A percentile compares a stretch with the other conserved stretches of the same genome.
Evolutionary conservation across 1,140 invertebrate species (phyloP).

Genomic region (Drosophila grimshawi): DNA sequence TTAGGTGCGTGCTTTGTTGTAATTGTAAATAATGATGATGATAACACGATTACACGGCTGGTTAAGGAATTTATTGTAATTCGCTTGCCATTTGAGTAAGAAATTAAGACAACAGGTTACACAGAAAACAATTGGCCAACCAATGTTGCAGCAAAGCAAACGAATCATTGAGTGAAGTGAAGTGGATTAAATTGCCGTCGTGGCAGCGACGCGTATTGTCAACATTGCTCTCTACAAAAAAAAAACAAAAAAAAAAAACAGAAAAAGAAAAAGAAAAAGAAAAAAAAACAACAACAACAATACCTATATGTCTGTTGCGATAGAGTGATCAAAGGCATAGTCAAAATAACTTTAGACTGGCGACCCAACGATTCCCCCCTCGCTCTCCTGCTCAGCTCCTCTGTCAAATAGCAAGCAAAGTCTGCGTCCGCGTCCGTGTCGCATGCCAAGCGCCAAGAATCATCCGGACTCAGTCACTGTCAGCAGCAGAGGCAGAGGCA

Average conservation of each 20-base stretch:
- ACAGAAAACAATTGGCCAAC: slow-evolving; percentile 34
- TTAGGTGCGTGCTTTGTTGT: slow-evolving; percentile 39
- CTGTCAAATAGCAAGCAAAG: slow-evolving; percentile 5
- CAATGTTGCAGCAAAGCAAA: neutral
- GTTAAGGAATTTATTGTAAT: slow-evolving; percentile 77
- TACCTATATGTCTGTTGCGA: slow-evolving; percentile 11
- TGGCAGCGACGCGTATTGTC: slow-evolving; percentile 20
- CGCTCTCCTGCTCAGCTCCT: neutral
- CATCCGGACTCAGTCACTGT: slow-evolving; percentile 15
- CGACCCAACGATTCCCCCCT: neutral
- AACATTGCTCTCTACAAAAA: slow-evolving; percentile 12
- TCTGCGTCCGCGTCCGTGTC: slow-evolving; percentile 45
- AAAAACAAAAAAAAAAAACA: neutral
- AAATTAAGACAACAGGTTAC: slow-evolving; percentile 70
- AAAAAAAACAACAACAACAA: neutral
- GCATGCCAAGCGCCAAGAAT: slow-evolving; percentile 68
- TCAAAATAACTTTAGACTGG: slow-evolving; percentile 12
- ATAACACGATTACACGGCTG: slow-evolving; percentile 73
- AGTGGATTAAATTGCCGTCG: slow-evolving; percentile 30
- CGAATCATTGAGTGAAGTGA: slow-evolving; percentile 17
- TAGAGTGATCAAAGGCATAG: slow-evolving; percentile 31
- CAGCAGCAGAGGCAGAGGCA: slow-evolving; percentile 17
- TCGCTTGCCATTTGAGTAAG: slow-evolving; percentile 62
- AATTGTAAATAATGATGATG: slow-evolving; percentile 78
- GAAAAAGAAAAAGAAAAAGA: neutral